Base-by-base conservation (phyloP, 2,888 invertebrate genomes). In the Epinotia demarniana region DNA sequence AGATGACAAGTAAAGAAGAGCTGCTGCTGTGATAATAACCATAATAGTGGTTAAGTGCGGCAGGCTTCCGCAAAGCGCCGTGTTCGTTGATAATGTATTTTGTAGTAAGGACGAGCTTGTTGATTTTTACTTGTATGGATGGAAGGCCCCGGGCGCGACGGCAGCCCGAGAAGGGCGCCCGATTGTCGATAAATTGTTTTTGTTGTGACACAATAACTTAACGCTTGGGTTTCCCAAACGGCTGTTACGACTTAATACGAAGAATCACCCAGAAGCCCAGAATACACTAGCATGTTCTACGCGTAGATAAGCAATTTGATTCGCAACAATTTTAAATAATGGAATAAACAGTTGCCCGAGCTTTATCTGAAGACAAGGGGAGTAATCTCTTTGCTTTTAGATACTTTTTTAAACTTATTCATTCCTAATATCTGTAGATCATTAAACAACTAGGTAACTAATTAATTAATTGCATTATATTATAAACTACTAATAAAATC, bases 1-100 rank as follows among this genome's bases (percentile, higher is more conserved):
- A 86, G 92, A 92, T 80, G 85, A 84, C 84, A 80, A 53, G 76
- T 84, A 83, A 78, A 80, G 79, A 80, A 83, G 81, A 81, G 83
- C 81, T 82, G 82, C 82, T 78, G 81, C 80, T 39, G 80, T 86
- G 86, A 89, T 90, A 86, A 87, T 90, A 91, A 90, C 72, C 75
- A 72, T 76, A 78, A 77, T 74, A 77, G 78, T 72, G 72, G 75
- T 79, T 78, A 78, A 79, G 77, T 78, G 77, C 92, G 90, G 90
- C 88, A 89, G 87, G 90, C 89, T 91, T 92, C 90, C 89, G 87
- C 86, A 88, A 88, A 87, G 88, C 85, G 85, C 83, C 84, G 84
- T 85, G 86, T 89, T 88, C 85, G 85, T 89, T 86, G 87, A 87
- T 89, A 89, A 87, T 86, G 80, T 81, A 84, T 89, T 87, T 90